These are phyloP conservation scores for Dasyprocta punctata DNA, from an alignment of 2,113 vertebrate genomes.

Conservation along the genomic window DNA sequence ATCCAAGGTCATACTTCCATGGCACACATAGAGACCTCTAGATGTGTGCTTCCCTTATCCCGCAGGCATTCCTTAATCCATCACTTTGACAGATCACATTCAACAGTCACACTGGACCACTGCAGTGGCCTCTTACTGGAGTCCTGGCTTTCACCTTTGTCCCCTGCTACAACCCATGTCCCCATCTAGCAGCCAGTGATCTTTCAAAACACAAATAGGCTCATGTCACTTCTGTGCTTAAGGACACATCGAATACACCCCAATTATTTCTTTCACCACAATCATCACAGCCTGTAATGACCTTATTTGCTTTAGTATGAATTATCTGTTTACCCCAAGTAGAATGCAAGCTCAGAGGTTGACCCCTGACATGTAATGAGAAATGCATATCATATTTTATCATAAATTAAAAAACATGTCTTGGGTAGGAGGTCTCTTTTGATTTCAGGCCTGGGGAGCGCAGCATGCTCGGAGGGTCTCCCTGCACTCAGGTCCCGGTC, in stretches of 20 bases:
- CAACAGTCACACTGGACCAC: neutral
- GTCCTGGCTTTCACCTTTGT: conserved; percentile 28
- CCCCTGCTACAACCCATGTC: neutral
- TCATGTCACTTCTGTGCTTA: conserved; percentile 44
- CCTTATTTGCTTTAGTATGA: conserved; percentile 36
- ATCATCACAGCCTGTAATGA: conserved; percentile 39
- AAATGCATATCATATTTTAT: neutral
- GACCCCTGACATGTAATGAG: neutral
- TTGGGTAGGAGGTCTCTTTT: conserved; percentile 62
- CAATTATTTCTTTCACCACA: conserved; percentile 27
- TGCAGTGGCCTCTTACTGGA: neutral
- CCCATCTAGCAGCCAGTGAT: neutral
- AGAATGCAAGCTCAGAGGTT: neutral
- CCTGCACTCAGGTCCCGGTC: conserved; percentile 64
- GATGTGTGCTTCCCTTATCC: neutral
- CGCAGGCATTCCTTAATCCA: neutral
- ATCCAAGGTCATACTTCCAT: neutral
- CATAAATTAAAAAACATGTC: conserved; percentile 53
- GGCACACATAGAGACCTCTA: neutral
- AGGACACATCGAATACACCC: neutral
- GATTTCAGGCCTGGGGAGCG: conserved; percentile 47
- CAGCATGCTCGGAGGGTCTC: conserved; percentile 72
- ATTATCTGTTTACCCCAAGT: neutral
- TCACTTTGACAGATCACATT: neutral
- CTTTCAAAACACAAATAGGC: conserved; percentile 58